Evolutionary conservation across 2,113 vertebrate species (phyloP), one percentile per base, ranked within the genome.

Genomic region (Tychaedon coryphoeus): DNA sequence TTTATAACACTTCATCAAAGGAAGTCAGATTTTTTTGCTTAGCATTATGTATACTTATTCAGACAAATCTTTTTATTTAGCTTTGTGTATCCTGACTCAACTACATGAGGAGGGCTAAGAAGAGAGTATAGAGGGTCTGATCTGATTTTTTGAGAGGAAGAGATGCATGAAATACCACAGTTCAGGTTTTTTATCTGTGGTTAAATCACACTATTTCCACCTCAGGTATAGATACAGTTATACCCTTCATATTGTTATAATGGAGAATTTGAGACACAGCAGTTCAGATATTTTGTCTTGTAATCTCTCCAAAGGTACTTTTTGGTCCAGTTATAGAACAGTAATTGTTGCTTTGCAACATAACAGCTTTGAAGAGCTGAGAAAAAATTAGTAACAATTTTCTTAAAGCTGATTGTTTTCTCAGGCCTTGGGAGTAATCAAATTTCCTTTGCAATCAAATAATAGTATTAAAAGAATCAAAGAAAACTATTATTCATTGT

Each of bases 391-490:
- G 7, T 56, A 86, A 81, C 9, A 48, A 57, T 69, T 85, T 92
- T 61, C 50, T 75, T 84, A 73, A 66, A 95, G 43, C 18, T 51
- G 8, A 71, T 60, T 60, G 28, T 50, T 93, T 91, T 88, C 18
- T 34, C 16, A 90, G 53, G 16, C 25, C 81, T 92, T 82, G 28
- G n/a, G 36, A 73, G 24, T 26, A 86, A 66, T 53, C 47, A 74
- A 81, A 62, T 90, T 90, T 78, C n/a, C 57, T 88, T 84, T 84
- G 48, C 50, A 81, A 95, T 84, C 33, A 95, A 95, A 76, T 34
- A 66, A 75, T 33, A 45, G 56, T 29, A 84, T 42, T 28, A 94
- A 82, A 61, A 85, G 5, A 74, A 82, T 69, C 16, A 75, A 87
- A 85, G 17, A 80, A 92, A 80, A 54, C 15, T 51, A 12, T 71